Evolutionary conservation across 2,888 invertebrate genomes (phyloP).

Genomic region (Aphidius colemani): DNA sequence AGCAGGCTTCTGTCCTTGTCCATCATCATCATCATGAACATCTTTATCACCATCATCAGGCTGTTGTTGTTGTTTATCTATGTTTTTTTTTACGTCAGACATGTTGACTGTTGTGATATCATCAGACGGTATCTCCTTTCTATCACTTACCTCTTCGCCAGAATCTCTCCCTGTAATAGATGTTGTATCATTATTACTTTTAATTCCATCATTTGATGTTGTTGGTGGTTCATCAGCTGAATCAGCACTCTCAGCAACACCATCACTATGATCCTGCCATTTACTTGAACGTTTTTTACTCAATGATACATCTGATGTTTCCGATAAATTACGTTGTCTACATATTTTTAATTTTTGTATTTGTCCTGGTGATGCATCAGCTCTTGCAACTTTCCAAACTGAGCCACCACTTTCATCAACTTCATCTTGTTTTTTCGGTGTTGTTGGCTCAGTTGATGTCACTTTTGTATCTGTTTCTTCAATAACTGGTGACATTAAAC

Average conservation of each 20-base stretch:
- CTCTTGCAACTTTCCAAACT: slow-evolving; percentile 62
- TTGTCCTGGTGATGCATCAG: slow-evolving; percentile 63
- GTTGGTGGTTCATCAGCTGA: slow-evolving; percentile 55
- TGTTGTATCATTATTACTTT: slow-evolving; percentile 39
- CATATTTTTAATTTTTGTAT: slow-evolving; percentile 71
- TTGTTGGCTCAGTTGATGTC: slow-evolving; percentile 33
- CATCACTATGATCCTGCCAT: slow-evolving; percentile 53
- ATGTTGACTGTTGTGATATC: slow-evolving; percentile 58
- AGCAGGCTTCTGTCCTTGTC: neutral
- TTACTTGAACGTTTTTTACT: slow-evolving; percentile 54
- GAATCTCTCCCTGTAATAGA: slow-evolving; percentile 56
- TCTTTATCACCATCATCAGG: slow-evolving; percentile 4
- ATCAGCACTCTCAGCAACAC: slow-evolving; percentile 56
- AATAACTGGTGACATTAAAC: slow-evolving; percentile 27
- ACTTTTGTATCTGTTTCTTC: slow-evolving; percentile 38
- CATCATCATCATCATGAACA: slow-evolving; percentile 4
- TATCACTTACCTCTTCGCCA: slow-evolving; percentile 60
- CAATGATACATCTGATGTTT: slow-evolving; percentile 52
- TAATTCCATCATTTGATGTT: slow-evolving; percentile 39
- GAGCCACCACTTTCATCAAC: slow-evolving; percentile 52
- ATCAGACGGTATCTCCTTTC: slow-evolving; percentile 58
- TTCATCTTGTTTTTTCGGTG: slow-evolving; percentile 31
- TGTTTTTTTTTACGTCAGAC: slow-evolving; percentile 60
- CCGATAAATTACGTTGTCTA: slow-evolving; percentile 62
- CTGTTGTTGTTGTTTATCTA: slow-evolving; percentile 46